A percentile compares a stretch with the other conserved stretches of the same genome.
Evolutionary conservation across 2,113 vertebrate species (phyloP).

Genomic region (Gopherus evgoodei): DNA sequence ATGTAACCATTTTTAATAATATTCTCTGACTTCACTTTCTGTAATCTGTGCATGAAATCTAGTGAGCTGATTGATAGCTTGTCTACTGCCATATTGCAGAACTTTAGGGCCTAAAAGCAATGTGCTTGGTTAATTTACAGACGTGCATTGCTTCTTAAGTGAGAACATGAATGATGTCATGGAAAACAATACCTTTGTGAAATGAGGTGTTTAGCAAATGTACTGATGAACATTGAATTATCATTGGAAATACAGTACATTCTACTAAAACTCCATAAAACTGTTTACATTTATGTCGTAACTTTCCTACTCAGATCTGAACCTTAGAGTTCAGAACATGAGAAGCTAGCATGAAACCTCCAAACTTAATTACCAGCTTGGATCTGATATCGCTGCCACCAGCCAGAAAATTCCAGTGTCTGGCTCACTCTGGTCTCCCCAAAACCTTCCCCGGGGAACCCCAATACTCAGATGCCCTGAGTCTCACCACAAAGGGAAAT

Average conservation of each 20-base stretch:
- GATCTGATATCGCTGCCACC: too few species aligned
- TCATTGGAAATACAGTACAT: background rate
- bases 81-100: background rate
- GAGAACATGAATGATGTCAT: background rate
- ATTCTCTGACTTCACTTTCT: background rate
- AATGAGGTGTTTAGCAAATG: background rate
- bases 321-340: too few species aligned
- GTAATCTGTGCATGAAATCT: background rate
- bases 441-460: too few species aligned
- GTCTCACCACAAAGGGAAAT: too few species aligned
- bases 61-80: background rate
- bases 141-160: background rate
- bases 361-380: too few species aligned
- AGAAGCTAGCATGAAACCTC: too few species aligned
- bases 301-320: too few species aligned
- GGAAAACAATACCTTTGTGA: background rate
- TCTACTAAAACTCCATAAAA: background rate
- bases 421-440: too few species aligned
- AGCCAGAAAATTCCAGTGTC: too few species aligned
- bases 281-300: background rate
- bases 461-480: too few species aligned
- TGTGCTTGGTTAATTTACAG: background rate
- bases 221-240: background rate
- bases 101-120: background rate
- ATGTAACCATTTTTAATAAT: accelerated